Evolutionary conservation across 2,888 invertebrate genomes (phyloP).

Genomic region (Dolichopus griseipennis): DNA sequence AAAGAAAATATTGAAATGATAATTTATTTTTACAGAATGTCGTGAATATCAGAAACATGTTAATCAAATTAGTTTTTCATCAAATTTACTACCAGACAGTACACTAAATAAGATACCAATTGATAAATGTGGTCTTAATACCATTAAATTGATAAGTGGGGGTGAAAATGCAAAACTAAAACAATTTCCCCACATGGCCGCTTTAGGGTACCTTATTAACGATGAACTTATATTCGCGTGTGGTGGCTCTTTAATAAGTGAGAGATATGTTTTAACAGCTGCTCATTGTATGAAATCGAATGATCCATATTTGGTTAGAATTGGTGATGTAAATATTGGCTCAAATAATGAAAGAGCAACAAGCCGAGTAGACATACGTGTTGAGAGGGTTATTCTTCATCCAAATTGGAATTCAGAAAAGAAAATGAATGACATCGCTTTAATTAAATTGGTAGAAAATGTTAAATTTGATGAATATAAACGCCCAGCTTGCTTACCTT

Average conservation of each 20-base stretch:
- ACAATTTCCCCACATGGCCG: constrained; percentile 37
- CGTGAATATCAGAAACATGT: constrained; percentile 18
- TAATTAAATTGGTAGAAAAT: constrained; percentile 41
- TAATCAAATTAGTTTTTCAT: constrained; percentile 13
- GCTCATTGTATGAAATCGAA: constrained; percentile 45
- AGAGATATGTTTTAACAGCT: constrained; percentile 47
- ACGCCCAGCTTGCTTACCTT: constrained; percentile 45
- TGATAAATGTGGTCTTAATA: constrained; percentile 29
- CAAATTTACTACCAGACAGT: neutral
- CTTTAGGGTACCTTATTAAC: constrained; percentile 27
- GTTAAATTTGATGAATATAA: constrained; percentile 40
- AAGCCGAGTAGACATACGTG: constrained; percentile 28
- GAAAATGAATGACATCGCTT: constrained; percentile 49
- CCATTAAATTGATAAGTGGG: constrained; percentile 41
- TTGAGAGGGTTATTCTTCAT: constrained; percentile 35
- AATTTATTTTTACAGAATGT: constrained; percentile 17
- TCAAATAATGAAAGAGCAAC: constrained; percentile 23
- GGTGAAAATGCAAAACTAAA: constrained; percentile 31
- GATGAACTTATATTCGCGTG: constrained; percentile 37
- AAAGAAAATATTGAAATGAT: too few relatives aligned
- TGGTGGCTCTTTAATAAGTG: constrained; percentile 49
- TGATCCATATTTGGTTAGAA: constrained; percentile 29
- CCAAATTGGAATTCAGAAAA: constrained; percentile 37
- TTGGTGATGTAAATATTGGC: constrained; percentile 35
- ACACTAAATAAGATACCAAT: constrained; percentile 4